Conservation (phyloP, 2,797 vertebrate species). For the Leptodactylus fallax region DNA sequence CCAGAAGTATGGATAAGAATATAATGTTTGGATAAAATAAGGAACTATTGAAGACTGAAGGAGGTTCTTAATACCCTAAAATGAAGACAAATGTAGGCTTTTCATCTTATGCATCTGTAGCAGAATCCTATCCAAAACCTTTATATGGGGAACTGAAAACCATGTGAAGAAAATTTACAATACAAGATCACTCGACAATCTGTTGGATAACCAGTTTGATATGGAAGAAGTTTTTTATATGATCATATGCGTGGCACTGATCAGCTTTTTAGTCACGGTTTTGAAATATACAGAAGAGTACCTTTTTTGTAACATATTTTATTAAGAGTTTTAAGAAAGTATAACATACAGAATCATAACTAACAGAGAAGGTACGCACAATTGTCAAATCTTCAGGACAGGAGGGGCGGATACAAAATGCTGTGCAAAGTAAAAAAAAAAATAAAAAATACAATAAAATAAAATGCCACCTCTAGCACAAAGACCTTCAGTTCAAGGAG, state of each 20-base stretch:
- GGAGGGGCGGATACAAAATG: too few relatives aligned
- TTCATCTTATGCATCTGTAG: background rate
- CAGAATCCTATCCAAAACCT: background rate
- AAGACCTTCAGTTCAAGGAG: too few relatives aligned
- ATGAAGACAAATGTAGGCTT: background rate
- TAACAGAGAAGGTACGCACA: too few relatives aligned
- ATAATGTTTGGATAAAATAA: background rate
- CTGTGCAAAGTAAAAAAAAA: too few relatives aligned
- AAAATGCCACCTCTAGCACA: too few relatives aligned
- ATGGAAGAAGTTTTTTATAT: background rate
- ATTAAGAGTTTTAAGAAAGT: too few relatives aligned
- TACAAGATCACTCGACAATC: background rate
- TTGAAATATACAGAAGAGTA: too few relatives aligned
- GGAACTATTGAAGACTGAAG: background rate
- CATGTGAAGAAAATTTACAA: background rate
- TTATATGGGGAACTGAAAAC: background rate
- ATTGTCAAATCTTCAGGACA: too few relatives aligned
- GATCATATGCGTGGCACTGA: background rate
- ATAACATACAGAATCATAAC: too few relatives aligned
- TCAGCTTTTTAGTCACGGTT: too few relatives aligned
- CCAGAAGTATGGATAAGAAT: background rate
- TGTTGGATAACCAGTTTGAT: background rate
- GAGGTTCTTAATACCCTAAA: background rate
- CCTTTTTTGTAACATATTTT: too few relatives aligned
- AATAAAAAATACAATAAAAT: too few relatives aligned